Base-by-base conservation (phyloP, 1,140 invertebrate genomes). In the Sitophilus oryzae region DNA sequence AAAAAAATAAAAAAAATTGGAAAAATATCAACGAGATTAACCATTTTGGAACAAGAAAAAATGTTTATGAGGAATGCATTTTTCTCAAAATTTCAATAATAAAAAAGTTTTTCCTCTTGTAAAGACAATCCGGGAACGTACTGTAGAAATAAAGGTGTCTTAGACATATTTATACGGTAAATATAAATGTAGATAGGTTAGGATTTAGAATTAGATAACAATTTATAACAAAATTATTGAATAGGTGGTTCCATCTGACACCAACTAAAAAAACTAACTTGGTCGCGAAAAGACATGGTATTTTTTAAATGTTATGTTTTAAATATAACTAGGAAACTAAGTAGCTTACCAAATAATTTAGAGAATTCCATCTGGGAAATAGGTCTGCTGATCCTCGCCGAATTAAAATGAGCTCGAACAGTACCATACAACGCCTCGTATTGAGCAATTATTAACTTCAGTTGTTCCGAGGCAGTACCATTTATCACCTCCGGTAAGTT, bases 401-500 rank as follows among this genome's bases (percentile, higher is more conserved):
- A 30, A 30, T 30, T 30, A 11, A 30, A 30, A 30, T 30, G 25
- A 5, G 5, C 11, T 30, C 11, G 5, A 11, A 30, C 11, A 11
- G 25, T 30, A 11, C 11, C 11, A 11, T 30, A 30, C 5, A 30
- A 11, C 5, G 5, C 25, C 11, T 30, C 25, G 11, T 30, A 30
- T 30, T 11, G 5, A 5, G 25, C 25, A 6, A 11, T 30, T 11
- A 30, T 5, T 30, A 6, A 11, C 5, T 5, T 11, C 5, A 6
- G 11, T 6, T 30, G 5, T 6, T 30, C 25, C 5, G 11, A 6
- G 11, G 11, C 11, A 6, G 25, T 11, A 6, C 11, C 11, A 30
- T 30, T 11, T 5, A 6, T 56, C 22, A 49, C 44, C 20, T 56
- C 45, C 5, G 44, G 45, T 16, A 56, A 47, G 21, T 56, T 37